Evolutionary conservation across 64 coral and sea anemone genomes (phyloP), one percentile per base, ranked within the genome.

Genomic region (Stylophora pistillata): DNA sequence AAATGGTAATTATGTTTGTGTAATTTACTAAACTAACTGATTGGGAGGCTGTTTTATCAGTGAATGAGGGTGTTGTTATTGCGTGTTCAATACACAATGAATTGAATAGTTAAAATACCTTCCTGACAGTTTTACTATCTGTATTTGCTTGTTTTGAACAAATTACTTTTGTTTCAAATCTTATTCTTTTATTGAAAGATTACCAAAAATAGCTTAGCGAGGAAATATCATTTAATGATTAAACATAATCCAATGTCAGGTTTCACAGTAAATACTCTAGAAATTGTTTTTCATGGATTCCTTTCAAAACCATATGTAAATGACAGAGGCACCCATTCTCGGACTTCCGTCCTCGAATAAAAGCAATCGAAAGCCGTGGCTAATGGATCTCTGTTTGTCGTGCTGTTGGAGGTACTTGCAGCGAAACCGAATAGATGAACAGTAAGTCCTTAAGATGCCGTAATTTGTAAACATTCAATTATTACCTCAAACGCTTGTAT

Each of bases 391-490:
- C 52, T 84, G 80, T 84, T 84, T 84, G 60, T 34, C 9, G 11
- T 84, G 80, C 25, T 23, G 53, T 26, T 21, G 69, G 62, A 33
- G 69, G 80, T 69, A 37, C 80, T 70, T 69, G 23, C 17, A 5
- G 10, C 21, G 25, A 68, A 26, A 28, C 31, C 61, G 33, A 33
- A 55, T 78, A 15, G 27, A 15, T 34, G 80, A 84, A 68, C 80
- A 54, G 63, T 26, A 70, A 34, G 59, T 37, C 57, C 17, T 31
- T 65, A 84, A 64, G 60, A 23, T 60, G 33, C 80, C 54, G 60
- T 23, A 84, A 84, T 84, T 84, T 84, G 80, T 84, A 84, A 84
- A 84, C 80, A 84, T 62, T 41, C 61, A 84, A 84, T 68, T 68
- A 84, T 70, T 21, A 54, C 15, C 31, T 23, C 62, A 84, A 7